Percentiles rank a stretch among this genome's conserved stretches.
These are phyloP conservation scores for Trichomalopsis sarcophagae DNA, from an alignment of 1,140 invertebrate genomes.

Conservation along the genomic window DNA sequence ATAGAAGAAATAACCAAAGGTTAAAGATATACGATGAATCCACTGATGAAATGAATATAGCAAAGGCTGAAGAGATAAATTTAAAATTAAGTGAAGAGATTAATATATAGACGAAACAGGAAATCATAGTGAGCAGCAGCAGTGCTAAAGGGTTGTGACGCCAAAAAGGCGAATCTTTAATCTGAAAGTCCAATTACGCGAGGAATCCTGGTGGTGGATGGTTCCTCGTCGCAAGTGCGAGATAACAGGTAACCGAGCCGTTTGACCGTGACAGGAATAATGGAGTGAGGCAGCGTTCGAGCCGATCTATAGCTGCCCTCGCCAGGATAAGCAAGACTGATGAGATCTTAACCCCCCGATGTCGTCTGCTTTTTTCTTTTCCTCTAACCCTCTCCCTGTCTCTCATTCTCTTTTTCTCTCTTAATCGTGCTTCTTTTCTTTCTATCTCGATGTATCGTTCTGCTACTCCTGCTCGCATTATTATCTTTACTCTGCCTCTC, in stretches of 20 bases:
- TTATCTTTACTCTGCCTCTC: background rate
- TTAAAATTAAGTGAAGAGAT: background rate
- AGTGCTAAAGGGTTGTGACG: background rate
- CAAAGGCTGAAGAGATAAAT: background rate
- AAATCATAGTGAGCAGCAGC: background rate
- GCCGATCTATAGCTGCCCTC: conserved; percentile 56
- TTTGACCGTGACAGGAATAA: conserved; percentile 61
- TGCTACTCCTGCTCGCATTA: background rate
- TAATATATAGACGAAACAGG: background rate
- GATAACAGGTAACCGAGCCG: conserved; percentile 51
- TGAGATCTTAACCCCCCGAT: conserved; percentile 53
- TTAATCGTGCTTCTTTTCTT: background rate
- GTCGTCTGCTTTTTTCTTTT: conserved; percentile 27
- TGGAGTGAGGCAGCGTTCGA: conserved; percentile 54
- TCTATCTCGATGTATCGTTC: background rate
- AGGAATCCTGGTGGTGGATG: conserved; percentile 30
- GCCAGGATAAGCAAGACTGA: conserved; percentile 59
- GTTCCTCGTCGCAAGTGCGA: conserved; percentile 33
- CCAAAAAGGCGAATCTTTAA: conserved; percentile 31
- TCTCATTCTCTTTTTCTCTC: background rate
- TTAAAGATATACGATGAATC: no score
- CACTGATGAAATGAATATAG: no score
- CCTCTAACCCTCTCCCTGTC: background rate
- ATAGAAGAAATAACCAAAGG: no score
- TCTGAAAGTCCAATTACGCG: conserved; percentile 50